Percentiles rank a stretch among this genome's conserved stretches.
phyloP scores from a whole-genome alignment of 2,888 invertebrate species.

The Blastobasis lacticolella region DNA sequence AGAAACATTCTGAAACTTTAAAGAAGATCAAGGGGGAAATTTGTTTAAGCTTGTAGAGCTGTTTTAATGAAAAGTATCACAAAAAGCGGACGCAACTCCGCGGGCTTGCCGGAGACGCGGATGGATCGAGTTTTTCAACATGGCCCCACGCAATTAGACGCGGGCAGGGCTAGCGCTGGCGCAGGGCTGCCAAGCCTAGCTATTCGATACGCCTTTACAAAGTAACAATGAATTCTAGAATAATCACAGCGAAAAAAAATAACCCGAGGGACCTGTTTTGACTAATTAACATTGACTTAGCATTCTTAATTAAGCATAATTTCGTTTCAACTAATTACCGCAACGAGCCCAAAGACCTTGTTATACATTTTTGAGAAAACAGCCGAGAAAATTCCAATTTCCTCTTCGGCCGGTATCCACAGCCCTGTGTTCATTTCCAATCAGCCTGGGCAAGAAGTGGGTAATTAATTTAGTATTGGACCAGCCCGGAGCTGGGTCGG shows the following conservation, averaged over 20 bases:
- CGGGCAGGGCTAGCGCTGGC: conserved; percentile 31
- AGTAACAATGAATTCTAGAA: too few species aligned
- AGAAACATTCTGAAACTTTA: conserved; percentile 7
- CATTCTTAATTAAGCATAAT: too few species aligned
- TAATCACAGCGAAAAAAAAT: too few species aligned
- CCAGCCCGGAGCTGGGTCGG: conserved; percentile 14
- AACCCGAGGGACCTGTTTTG: too few species aligned
- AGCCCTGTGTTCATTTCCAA: conserved; percentile 30
- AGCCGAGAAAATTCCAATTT: not conserved
- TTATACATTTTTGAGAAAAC: not conserved
- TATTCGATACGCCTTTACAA: too few species aligned
- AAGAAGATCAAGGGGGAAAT: conserved; percentile 10
- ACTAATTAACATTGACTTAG: too few species aligned
- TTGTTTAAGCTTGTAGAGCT: conserved; percentile 15
- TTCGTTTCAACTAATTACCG: too few species aligned
- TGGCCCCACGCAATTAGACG: conserved; percentile 40
- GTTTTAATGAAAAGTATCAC: conserved; percentile 19
- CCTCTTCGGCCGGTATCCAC: not conserved
- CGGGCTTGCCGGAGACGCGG: conserved; percentile 25
- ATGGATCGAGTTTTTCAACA: conserved; percentile 47
- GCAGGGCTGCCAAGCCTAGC: not conserved
- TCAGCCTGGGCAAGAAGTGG: conserved; percentile 33
- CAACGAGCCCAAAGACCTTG: not conserved
- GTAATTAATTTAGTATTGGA: conserved; percentile 49
- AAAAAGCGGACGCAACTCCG: conserved; percentile 27